Conservation (phyloP, 2,888 invertebrate genomes). For the Zygogramma bicolorata region DNA sequence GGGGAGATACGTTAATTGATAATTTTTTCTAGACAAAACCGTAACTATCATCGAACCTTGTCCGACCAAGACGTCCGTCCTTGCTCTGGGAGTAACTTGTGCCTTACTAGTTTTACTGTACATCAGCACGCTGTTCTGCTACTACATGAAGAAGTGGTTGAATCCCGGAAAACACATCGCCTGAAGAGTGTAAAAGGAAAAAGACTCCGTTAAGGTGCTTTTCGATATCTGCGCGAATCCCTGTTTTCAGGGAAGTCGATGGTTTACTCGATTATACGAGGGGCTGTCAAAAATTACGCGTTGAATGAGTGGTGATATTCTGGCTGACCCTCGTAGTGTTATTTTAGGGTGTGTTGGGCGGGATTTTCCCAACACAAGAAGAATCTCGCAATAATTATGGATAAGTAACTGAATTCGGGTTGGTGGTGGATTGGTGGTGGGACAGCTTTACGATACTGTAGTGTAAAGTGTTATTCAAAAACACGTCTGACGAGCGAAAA, state of each 20-base stretch:
- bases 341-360: constrained; percentile 22
- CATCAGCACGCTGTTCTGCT: constrained; percentile 91
- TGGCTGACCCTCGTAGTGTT: constrained; percentile 31
- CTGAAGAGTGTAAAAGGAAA: constrained; percentile 63
- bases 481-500: not conserved
- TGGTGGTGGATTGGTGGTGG: constrained; percentile 62
- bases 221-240: constrained; percentile 28
- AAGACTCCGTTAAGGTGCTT: constrained; percentile 48
- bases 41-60: constrained; percentile 92
- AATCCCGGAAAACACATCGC: constrained; percentile 85
- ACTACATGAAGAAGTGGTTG: constrained; percentile 94
- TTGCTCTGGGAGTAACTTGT: constrained; percentile 91
- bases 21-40: constrained; percentile 83
- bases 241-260: constrained; percentile 31
- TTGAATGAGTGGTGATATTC: constrained; percentile 11
- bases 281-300: constrained; percentile 23
- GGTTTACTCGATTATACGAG: constrained; percentile 31
- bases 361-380: constrained; percentile 43
- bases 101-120: constrained; percentile 90
- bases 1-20: no score
- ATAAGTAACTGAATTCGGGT: constrained; percentile 56
- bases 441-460: constrained; percentile 47
- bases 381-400: constrained; percentile 44
- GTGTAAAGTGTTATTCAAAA: constrained; percentile 40
- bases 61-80: constrained; percentile 91